Base-by-base conservation (phyloP, 2,888 invertebrate species). In the Cosmopolites sordidus region DNA sequence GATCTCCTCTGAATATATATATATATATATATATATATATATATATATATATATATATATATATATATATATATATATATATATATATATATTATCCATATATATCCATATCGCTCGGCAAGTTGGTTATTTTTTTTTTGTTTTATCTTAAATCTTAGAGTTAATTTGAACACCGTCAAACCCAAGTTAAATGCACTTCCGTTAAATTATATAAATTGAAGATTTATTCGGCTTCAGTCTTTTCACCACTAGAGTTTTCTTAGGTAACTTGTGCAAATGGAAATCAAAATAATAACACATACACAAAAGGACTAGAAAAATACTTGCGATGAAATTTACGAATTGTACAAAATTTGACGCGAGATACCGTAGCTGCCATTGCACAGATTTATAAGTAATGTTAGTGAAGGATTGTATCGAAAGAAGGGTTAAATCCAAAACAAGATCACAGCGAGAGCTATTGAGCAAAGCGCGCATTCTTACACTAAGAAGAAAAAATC, bases 181-280 rank as follows among this genome's bases (percentile, higher is more conserved):
- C 52, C 44, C 2, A 44, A 40, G 33, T 29, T 54, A 58, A 58
- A 58, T 58, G 58, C 55, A 58, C 45, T 44, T 41, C 18, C 42
- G 43, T 44, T 43, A 43, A 48, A 48, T 40, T 40, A 55, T 12
- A 33, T 39, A 47, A 46, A 43, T 53, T 44, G 45, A 56, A 53
- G 48, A 56, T 56, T 48, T 51, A 33, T 12, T 33, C 14, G 22
- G 50, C 46, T 58, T 67, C 66, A 66, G 67, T 66, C 67, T 66
- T 66, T 61, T 63, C 58, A 58, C 42, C 59, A 62, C 62, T 63
- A 62, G 60, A 59, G 60, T 59, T 63, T 51, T 56, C 47, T 59
- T 61, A 52, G 57, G 58, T 58, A 54, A 54, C 58, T 54, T 54
- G 29, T 44, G 56, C 56, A 51, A 56, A 56, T 52, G 56, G 48